Evolutionary conservation across 1,140 invertebrate species (phyloP).

Genomic region (Bathynomus jamesi): DNA sequence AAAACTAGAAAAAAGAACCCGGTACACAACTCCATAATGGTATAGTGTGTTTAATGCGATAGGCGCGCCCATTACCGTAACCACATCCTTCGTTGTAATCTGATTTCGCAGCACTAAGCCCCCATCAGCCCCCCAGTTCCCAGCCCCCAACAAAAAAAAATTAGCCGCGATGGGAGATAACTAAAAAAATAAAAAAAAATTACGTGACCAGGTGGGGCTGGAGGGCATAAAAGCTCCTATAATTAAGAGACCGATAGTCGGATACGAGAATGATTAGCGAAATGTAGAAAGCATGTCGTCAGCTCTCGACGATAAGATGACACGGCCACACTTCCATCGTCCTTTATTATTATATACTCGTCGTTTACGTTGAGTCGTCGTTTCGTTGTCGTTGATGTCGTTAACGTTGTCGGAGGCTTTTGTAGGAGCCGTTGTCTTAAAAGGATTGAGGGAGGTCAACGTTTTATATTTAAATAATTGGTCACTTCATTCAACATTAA

Average conservation of each 20-base stretch:
- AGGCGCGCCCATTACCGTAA: no score
- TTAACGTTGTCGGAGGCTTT: no score
- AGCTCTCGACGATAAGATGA: not conserved
- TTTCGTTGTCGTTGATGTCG: no score
- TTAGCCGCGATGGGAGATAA: not conserved
- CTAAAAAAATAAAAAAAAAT: not conserved
- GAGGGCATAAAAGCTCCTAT: not conserved
- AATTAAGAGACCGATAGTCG: not conserved
- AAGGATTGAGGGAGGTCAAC: no score
- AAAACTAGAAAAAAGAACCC: no score
- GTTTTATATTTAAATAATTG: no score
- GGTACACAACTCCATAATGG: no score
- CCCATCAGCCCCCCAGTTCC: not conserved
- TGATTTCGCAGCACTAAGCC: not conserved
- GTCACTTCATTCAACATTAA: no score
- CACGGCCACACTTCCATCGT: not conserved
- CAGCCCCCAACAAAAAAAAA: not conserved
- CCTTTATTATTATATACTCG: not conserved
- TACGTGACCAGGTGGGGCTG: not conserved
- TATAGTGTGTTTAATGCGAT: no score
- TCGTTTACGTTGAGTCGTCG: not conserved
- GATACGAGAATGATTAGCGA: not conserved
- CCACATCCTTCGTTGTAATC: not conserved
- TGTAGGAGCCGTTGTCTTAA: no score
- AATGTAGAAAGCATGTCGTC: not conserved